Conservation (phyloP, 2,888 invertebrate genomes). For the Caenorhabditis auriculariae region DNA sequence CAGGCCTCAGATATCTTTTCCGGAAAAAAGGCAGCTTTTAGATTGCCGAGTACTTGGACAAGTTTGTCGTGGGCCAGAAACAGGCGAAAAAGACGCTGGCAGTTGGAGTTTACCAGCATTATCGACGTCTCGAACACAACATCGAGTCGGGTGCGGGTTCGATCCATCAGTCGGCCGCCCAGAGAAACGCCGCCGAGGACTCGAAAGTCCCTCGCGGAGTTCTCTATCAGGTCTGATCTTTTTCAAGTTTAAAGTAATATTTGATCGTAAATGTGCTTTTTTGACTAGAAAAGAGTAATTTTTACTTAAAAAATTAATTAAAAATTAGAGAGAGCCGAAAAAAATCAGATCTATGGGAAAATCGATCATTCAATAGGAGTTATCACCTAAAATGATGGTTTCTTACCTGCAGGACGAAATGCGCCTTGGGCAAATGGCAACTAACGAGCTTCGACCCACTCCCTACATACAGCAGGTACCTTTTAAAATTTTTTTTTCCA, state of each 20-base stretch:
- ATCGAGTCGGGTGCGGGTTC: constrained; percentile 41
- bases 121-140: constrained; percentile 91
- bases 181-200: constrained; percentile 8
- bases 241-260: not conserved
- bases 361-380: not conserved
- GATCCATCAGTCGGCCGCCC: constrained; percentile 12
- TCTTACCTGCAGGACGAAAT: constrained; percentile 19
- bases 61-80: constrained; percentile 82
- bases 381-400: not conserved
- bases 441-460: constrained; percentile 21
- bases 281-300: not conserved
- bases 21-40: too few relatives aligned
- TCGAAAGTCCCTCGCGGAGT: constrained; percentile 44
- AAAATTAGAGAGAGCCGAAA: not conserved
- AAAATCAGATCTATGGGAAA: not conserved
- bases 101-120: constrained; percentile 98
- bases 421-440: constrained; percentile 31
- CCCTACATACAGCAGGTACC: constrained; percentile 15
- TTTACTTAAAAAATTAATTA: not conserved
- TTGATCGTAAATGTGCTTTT: too few relatives aligned
- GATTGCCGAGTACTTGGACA: constrained; percentile 93
- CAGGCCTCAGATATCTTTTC: not conserved
- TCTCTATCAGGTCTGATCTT: constrained; percentile 29
- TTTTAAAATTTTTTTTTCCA: constrained; percentile 2
- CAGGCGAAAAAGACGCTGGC: constrained; percentile 91